Evolutionary conservation across 92 coral and sea anemone genomes (phyloP).

Genomic region (Heteractis magnifica): DNA sequence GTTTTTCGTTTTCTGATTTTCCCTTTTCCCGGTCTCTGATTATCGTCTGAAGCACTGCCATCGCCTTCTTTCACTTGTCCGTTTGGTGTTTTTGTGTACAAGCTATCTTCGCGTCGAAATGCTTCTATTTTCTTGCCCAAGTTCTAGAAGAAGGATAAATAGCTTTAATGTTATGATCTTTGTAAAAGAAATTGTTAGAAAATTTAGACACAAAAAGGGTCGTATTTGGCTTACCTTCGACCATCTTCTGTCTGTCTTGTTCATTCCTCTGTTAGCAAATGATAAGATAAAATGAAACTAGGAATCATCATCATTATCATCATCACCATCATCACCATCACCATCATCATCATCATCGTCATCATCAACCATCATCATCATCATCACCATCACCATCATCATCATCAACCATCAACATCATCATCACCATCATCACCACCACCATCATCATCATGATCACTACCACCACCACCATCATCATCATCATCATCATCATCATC

Average conservation of each 20-base stretch:
- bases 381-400: no score
- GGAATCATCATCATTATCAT: no score
- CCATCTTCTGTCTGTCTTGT: conserved; percentile 26
- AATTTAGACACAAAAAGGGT: no score
- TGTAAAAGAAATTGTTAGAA: not conserved
- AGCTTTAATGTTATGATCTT: not conserved
- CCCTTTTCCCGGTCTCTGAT: not conserved
- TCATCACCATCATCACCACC: no score
- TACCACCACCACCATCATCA: no score
- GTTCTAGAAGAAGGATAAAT: not conserved
- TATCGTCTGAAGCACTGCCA: conserved; percentile 20
- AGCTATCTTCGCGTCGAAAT: conserved; percentile 38
- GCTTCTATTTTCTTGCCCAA: conserved; percentile 39
- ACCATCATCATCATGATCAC: no score
- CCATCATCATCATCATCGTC: no score
- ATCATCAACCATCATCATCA: no score
- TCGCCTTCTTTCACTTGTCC: conserved; percentile 15
- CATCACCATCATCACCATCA: no score
- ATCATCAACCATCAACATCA: no score
- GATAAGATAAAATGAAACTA: not conserved
- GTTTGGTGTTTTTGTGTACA: conserved; percentile 9
- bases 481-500: no score
- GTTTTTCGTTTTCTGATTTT: not conserved
- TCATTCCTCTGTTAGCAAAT: conserved; percentile 4
- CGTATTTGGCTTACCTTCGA: conserved; percentile 11